phyloP scores from a whole-genome alignment of 2,888 invertebrate species.

The Harmothoe impar region DNA sequence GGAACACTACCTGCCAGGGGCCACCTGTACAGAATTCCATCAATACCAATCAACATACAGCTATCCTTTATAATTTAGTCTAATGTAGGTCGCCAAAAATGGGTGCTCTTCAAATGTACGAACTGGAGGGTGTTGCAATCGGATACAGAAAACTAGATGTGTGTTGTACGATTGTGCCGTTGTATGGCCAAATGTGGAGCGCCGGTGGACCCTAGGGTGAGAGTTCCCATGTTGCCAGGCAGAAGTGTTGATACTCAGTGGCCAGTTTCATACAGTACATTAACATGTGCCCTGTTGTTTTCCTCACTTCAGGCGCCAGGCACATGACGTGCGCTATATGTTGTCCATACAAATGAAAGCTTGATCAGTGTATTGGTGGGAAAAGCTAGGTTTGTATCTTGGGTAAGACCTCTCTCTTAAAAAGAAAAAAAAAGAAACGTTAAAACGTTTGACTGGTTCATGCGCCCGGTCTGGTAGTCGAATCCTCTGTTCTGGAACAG shows the following conservation, averaged over 20 bases:
- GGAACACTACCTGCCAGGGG: background rate
- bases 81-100: too few relatives aligned
- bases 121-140: too few relatives aligned
- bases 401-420: slow-evolving; percentile 67
- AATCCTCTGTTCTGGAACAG: too few relatives aligned
- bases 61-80: too few relatives aligned
- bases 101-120: too few relatives aligned
- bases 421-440: slow-evolving; percentile 18
- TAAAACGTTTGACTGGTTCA: background rate
- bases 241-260: background rate
- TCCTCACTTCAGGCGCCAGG: slow-evolving; percentile 74
- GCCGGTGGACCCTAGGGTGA: background rate
- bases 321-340: slow-evolving; percentile 70
- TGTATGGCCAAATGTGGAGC: background rate
- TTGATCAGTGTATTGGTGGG: slow-evolving; percentile 66
- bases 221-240: background rate
- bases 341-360: slow-evolving; percentile 66
- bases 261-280: slow-evolving; percentile 26
- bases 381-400: slow-evolving; percentile 89
- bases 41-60: too few relatives aligned
- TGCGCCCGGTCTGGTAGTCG: too few relatives aligned
- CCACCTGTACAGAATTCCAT: background rate
- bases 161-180: too few relatives aligned
- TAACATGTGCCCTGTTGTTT: slow-evolving; percentile 71
- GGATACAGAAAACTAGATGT: too few relatives aligned